Conservation (phyloP, 2,797 vertebrate genomes). For the Myotis findleyi region DNA sequence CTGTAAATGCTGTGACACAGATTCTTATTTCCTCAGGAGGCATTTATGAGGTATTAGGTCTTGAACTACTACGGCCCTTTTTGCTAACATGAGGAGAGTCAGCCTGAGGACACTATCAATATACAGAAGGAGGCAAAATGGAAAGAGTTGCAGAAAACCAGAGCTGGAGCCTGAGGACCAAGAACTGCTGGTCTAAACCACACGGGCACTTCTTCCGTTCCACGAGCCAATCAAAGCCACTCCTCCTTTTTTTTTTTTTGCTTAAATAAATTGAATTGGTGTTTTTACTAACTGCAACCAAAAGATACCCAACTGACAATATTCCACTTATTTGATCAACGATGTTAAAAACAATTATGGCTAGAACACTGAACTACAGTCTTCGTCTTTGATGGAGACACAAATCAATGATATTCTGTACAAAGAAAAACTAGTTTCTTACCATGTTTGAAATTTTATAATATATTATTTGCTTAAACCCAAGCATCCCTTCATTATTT, state of each 20-base stretch:
- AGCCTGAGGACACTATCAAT: neutral
- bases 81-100: neutral
- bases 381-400: slow-evolving; percentile 54
- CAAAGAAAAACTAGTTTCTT: slow-evolving; percentile 62
- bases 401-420: slow-evolving; percentile 59
- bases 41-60: neutral
- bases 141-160: neutral
- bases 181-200: neutral
- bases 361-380: slow-evolving; percentile 2
- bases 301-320: slow-evolving; percentile 11
- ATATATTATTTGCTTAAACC: slow-evolving; percentile 69
- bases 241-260: neutral
- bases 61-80: neutral
- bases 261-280: neutral
- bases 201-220: neutral
- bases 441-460: slow-evolving; percentile 73
- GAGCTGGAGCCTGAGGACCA: neutral
- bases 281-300: slow-evolving; percentile 23
- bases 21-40: neutral
- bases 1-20: neutral
- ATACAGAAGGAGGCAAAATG: slow-evolving; percentile 1
- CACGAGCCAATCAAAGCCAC: neutral
- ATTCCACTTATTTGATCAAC: slow-evolving; percentile 49
- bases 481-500: slow-evolving; percentile 77
- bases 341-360: slow-evolving; percentile 43